A percentile compares a stretch with the other conserved stretches of the same genome.
Evolutionary conservation across 2,797 vertebrate species (phyloP).

Genomic region (Pachyuromys duprasi): DNA sequence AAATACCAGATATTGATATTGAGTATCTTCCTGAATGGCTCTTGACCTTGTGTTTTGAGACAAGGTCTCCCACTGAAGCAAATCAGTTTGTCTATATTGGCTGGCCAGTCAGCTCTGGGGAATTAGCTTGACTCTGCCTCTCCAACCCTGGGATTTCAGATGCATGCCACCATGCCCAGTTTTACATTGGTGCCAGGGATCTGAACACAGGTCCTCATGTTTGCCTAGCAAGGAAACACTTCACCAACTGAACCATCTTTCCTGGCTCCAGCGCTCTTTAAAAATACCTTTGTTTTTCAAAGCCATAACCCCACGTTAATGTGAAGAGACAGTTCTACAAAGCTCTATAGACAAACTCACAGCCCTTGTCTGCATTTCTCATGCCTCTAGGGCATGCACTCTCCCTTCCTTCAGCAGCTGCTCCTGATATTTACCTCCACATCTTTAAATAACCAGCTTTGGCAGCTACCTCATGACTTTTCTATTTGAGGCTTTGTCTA

Average conservation of each 20-base stretch:
- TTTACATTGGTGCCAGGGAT: background rate
- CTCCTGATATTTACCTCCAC: conserved; percentile 15
- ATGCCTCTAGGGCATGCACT: background rate
- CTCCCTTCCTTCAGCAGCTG: background rate
- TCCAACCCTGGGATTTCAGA: background rate
- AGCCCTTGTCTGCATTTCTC: background rate
- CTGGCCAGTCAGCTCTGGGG: background rate
- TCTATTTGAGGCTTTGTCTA: conserved; percentile 37
- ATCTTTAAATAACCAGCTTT: conserved; percentile 63
- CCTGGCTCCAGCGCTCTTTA: background rate
- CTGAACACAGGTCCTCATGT: background rate
- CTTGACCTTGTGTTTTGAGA: background rate
- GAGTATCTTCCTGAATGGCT: background rate
- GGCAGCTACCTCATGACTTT: conserved; percentile 38
- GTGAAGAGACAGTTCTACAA: conserved; percentile 49
- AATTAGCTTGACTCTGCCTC: background rate
- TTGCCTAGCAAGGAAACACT: background rate
- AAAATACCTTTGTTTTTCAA: background rate
- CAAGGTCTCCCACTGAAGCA: background rate
- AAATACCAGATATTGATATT: no score
- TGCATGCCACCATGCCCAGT: background rate
- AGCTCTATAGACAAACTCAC: conserved; percentile 21
- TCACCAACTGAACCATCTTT: background rate
- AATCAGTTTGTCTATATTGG: background rate
- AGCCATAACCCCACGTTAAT: background rate